These are phyloP conservation scores for Hyperoplus immaculatus DNA, from an alignment of 2,797 vertebrate genomes.

Conservation along the genomic window DNA sequence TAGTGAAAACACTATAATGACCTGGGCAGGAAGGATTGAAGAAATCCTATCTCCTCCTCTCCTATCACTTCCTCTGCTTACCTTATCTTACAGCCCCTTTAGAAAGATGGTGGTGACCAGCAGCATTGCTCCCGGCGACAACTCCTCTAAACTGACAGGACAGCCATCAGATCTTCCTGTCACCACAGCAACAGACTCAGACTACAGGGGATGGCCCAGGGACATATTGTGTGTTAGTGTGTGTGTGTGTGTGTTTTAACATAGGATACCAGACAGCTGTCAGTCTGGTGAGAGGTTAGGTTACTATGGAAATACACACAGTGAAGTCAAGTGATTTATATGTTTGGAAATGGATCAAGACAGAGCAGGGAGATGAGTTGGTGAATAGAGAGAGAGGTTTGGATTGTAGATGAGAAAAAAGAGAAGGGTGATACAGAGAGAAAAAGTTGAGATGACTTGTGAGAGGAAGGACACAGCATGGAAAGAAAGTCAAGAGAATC, in stretches of 20 bases:
- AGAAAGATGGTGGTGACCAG: conserved; percentile 16
- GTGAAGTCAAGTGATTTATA: background rate
- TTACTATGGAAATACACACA: background rate
- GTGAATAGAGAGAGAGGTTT: too few relatives aligned
- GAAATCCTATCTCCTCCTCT: background rate
- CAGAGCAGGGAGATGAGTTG: background rate
- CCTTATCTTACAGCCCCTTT: background rate
- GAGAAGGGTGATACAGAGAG: background rate
- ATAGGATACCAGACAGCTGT: conserved; percentile 34
- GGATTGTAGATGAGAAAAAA: too few relatives aligned
- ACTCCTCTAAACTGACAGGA: conserved; percentile 29
- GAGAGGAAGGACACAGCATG: background rate
- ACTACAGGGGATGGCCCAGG: conserved; percentile 10
- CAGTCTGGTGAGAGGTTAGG: conserved; percentile 6
- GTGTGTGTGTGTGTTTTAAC: conserved; percentile 13
- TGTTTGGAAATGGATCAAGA: background rate
- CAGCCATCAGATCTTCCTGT: conserved; percentile 33
- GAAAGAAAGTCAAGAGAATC: background rate
- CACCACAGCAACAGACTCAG: conserved; percentile 27
- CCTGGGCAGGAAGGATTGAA: background rate
- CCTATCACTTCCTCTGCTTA: background rate
- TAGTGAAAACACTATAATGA: background rate
- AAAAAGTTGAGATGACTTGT: background rate
- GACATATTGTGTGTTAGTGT: conserved; percentile 18
- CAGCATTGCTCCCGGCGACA: conserved; percentile 39